These are phyloP conservation scores for Lasius fuliginosus DNA, from an alignment of 2,888 invertebrate species.

Conservation along the genomic window DNA sequence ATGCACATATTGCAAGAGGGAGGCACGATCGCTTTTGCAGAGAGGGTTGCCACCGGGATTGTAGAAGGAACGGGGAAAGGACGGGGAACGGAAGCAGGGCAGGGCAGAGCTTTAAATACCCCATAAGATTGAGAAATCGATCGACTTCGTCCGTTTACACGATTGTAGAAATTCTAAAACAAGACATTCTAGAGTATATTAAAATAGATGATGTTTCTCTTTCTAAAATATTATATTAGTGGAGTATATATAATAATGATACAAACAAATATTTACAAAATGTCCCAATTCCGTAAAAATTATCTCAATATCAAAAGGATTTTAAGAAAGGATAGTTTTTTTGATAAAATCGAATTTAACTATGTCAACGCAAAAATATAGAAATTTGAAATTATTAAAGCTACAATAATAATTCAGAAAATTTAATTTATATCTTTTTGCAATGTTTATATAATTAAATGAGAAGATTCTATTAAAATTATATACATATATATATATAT, in stretches of 20 bases:
- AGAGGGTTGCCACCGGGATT: slow-evolving; percentile 6
- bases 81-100: slow-evolving; percentile 44
- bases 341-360: background rate
- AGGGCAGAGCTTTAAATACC: slow-evolving; percentile 60
- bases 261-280: background rate
- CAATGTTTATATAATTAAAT: slow-evolving; percentile 3
- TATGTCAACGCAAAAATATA: background rate
- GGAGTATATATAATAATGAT: background rate
- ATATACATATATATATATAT: background rate
- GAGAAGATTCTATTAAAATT: background rate
- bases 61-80: slow-evolving; percentile 19
- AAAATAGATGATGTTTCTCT: background rate
- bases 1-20: slow-evolving; percentile 22
- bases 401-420: background rate
- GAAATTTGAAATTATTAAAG: background rate
- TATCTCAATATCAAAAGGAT: background rate
- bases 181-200: background rate
- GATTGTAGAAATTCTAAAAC: slow-evolving; percentile 16
- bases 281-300: background rate
- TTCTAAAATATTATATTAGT: background rate
- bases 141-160: slow-evolving; percentile 1
- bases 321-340: background rate
- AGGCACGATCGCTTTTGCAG: slow-evolving; percentile 25
- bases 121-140: slow-evolving; percentile 52
- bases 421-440: background rate